Base-by-base conservation (phyloP, 2,797 vertebrate genomes). In the Cuculus canorus region DNA sequence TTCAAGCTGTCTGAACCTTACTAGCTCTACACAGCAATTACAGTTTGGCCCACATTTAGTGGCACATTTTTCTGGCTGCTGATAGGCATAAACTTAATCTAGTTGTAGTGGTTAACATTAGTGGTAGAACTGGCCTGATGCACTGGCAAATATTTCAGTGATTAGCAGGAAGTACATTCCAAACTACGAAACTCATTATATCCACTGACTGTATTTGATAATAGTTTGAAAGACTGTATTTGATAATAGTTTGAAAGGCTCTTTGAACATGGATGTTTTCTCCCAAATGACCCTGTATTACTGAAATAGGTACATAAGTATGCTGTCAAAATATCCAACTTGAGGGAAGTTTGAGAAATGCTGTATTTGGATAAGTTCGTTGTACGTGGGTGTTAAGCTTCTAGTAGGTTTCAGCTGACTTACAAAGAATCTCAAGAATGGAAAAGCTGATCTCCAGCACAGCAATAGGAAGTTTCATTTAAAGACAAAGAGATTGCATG, bases 361-460 rank as follows among this genome's bases (percentile, higher is more conserved):
- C 10, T 84, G 18, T 82, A 50, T 90, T 90, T 92, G 77, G 18
- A 41, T 70, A 83, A 92, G 39, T 47, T 28, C 2, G 0, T 52
- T 75, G 22, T 37, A 76, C 0, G 9, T 92, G 56, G 56, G 52
- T 86, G 77, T 90, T 73, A 88, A 82, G 73, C 66, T 94, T 70
- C 48, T 77, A 18, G 59, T n/a, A 90, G 32, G 80, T 86, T 96
- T 63, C 81, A 93, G 48, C 9, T 94, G 80, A 93, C 63, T 89
- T 84, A 66, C 23, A 70, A 92, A 84, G 85, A 90, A 93, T 93
- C 39, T 94, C 37, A 90, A 25, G 47, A 88, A 93, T 24, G 73
- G 43, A 48, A 86, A 92, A 82, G 18, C 12, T 84, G 35, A 14
- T 84, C 69, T 91, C 53, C 53, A 77, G 27, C 13, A 4, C 70